These are phyloP conservation scores for Druon quercuslanigerum DNA, from an alignment of 1,140 invertebrate genomes.

Conservation along the genomic window DNA sequence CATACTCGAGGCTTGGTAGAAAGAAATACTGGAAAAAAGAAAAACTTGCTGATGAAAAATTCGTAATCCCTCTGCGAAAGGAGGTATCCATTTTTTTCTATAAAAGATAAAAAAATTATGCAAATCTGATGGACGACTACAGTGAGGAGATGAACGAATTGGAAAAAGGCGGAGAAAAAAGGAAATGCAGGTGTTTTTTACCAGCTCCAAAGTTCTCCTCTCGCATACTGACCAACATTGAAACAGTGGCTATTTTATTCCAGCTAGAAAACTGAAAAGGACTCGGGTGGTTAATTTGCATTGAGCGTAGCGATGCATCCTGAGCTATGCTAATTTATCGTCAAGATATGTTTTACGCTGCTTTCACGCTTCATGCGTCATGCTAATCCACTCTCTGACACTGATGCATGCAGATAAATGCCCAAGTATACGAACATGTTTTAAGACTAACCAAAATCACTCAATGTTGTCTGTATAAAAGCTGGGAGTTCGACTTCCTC, in stretches of 20 bases:
- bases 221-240: conserved; percentile 5
- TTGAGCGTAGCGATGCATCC: conserved; percentile 44
- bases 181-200: background rate
- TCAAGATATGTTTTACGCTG: conserved; percentile 51
- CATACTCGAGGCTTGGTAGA: background rate
- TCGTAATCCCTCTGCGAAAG: background rate
- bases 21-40: background rate
- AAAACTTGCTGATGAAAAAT: background rate
- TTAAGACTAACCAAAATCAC: too few relatives aligned
- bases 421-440: background rate
- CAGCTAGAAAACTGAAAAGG: background rate
- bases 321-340: conserved; percentile 49
- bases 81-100: background rate
- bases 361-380: conserved; percentile 41
- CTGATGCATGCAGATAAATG: background rate
- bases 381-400: background rate
- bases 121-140: background rate
- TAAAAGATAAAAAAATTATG: background rate
- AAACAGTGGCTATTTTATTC: conserved; percentile 22
- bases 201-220: background rate
- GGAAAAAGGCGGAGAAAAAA: conserved; percentile 31
- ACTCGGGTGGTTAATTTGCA: conserved; percentile 48
- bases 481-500: too few relatives aligned
- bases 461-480: too few relatives aligned
- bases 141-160: conserved; percentile 17